phyloP scores from a whole-genome alignment of 35 echinoderm and acorn worm species.

The Lytechinus pictus region DNA sequence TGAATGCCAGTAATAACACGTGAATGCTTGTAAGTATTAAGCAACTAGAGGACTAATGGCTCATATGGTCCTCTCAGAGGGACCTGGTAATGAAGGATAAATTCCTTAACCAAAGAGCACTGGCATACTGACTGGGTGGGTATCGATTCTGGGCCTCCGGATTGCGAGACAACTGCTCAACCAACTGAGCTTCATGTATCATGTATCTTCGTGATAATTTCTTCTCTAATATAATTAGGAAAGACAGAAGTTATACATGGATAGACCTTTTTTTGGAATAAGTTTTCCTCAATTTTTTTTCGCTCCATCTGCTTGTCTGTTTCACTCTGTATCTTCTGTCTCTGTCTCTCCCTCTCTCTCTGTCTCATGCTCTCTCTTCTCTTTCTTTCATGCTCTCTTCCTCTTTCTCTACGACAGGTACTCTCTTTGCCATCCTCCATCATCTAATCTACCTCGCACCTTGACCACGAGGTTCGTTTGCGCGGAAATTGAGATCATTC shows the following conservation, averaged over 20 bases:
- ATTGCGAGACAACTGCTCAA: too few relatives aligned
- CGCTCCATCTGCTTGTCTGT: neutral
- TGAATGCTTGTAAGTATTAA: too few relatives aligned
- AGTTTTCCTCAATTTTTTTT: neutral
- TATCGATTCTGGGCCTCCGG: too few relatives aligned
- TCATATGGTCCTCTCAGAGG: too few relatives aligned
- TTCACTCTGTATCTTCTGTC: neutral
- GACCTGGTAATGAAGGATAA: too few relatives aligned
- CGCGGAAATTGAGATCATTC: conserved; percentile 47
- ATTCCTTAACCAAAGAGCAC: too few relatives aligned
- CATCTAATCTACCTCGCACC: neutral
- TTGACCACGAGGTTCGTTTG: conserved; percentile 24
- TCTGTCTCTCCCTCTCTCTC: neutral
- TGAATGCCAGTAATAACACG: too few relatives aligned
- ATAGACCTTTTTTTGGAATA: neutral
- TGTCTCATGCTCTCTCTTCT: neutral
- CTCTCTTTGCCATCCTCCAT: neutral
- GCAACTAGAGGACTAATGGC: too few relatives aligned
- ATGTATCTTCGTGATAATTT: too few relatives aligned
- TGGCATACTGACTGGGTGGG: too few relatives aligned
- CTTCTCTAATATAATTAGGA: neutral
- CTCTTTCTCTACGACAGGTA: neutral
- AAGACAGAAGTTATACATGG: neutral
- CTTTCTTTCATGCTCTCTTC: neutral
- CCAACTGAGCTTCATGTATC: too few relatives aligned